These are phyloP conservation scores for Isaurus tuberculatus DNA, from an alignment of 92 coral and sea anemone genomes.

Conservation along the genomic window DNA sequence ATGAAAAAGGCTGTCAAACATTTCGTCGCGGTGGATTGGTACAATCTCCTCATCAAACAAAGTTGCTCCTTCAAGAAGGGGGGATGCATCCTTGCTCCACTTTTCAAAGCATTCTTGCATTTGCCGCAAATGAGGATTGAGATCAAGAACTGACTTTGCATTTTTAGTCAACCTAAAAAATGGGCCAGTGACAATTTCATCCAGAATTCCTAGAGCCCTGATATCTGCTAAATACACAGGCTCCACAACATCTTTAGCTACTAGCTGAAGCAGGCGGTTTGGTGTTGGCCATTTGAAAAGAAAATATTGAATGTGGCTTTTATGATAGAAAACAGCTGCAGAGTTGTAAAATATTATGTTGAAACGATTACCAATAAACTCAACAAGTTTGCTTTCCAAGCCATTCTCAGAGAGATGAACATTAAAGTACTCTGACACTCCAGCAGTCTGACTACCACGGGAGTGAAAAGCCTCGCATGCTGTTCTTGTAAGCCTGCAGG, in stretches of 20 bases:
- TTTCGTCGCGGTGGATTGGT: constrained; percentile 50
- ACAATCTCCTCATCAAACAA: constrained; percentile 48
- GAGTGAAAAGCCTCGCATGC: constrained; percentile 52
- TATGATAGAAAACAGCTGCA: constrained; percentile 43
- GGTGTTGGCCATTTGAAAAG: constrained; percentile 43
- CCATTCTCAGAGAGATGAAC: constrained; percentile 16
- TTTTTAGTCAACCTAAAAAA: constrained; percentile 36
- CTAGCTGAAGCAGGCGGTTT: constrained; percentile 45
- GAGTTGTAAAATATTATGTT: constrained; percentile 49
- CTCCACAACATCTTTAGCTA: constrained; percentile 33
- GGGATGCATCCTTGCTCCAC: constrained; percentile 57
- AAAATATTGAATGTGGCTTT: constrained; percentile 43
- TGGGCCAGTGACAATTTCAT: constrained; percentile 50
- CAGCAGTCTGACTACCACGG: constrained; percentile 47
- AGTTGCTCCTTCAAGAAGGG: constrained; percentile 52
- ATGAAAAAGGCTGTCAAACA: not conserved
- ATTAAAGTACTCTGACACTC: constrained; percentile 28
- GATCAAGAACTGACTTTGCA: constrained; percentile 49
- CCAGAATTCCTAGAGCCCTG: constrained; percentile 49
- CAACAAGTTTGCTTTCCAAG: constrained; percentile 49
- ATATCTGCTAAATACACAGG: constrained; percentile 44
- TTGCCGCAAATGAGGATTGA: constrained; percentile 44
- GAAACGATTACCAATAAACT: constrained; percentile 54
- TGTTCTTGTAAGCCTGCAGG: constrained; percentile 51
- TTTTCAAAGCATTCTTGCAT: constrained; percentile 51